Conservation (phyloP, 2,888 invertebrate genomes). For the Holacanthella duospinosa region DNA sequence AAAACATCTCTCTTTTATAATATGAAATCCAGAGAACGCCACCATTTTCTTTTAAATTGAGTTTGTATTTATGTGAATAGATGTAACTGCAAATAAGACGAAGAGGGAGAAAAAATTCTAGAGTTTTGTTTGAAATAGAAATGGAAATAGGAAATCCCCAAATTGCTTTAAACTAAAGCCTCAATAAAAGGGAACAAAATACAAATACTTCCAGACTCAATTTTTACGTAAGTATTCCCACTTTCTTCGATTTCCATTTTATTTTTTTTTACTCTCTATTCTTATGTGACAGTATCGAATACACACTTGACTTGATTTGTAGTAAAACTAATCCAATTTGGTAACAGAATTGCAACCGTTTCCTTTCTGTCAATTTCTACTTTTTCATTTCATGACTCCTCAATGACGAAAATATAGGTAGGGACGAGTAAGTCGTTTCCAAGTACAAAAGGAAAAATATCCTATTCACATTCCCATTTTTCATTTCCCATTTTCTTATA, state of each 20-base stretch:
- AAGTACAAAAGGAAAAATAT: too few species aligned
- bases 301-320: conserved; percentile 2
- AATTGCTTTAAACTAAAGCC: conserved; percentile 3
- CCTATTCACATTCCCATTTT: too few species aligned
- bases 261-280: neutral
- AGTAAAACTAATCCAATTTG: conserved; percentile 3
- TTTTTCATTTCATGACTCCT: too few species aligned
- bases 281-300: neutral
- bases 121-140: conserved; percentile 3
- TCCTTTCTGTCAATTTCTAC: too few species aligned
- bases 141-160: neutral
- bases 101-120: neutral
- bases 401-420: too few species aligned
- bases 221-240: neutral
- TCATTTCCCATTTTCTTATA: too few species aligned
- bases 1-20: too few species aligned
- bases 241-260: neutral
- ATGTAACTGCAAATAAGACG: neutral
- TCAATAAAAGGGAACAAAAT: neutral
- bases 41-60: conserved; percentile 5
- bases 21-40: too few species aligned
- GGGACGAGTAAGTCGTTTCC: too few species aligned
- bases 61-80: conserved; percentile 1
- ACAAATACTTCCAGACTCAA: neutral
- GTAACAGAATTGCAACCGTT: neutral